Percentiles rank a stretch among this genome's conserved stretches.
Conservation (phyloP, 2,113 vertebrate genomes). For the Lampris megalopsis region DNA sequence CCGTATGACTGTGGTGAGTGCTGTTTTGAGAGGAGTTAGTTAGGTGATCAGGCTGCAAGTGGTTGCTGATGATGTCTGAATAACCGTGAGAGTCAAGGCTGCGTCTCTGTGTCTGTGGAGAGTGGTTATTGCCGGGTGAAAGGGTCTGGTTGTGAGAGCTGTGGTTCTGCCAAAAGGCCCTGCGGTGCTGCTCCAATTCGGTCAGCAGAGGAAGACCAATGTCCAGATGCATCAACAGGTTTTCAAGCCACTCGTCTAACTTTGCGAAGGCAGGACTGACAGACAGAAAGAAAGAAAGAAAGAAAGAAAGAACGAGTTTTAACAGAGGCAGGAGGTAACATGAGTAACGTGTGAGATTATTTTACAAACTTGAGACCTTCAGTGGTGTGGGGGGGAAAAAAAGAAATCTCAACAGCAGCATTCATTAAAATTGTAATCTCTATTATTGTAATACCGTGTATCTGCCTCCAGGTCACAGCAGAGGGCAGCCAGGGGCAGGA, state of each 20-base stretch:
- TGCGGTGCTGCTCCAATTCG: slow-evolving; percentile 88
- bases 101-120: neutral
- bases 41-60: neutral
- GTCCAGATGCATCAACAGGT: slow-evolving; percentile 90
- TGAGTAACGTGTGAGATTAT: neutral
- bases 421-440: neutral
- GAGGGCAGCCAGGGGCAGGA: slow-evolving; percentile 90
- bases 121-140: slow-evolving; percentile 42
- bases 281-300: slow-evolving; percentile 5
- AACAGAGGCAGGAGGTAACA: too few species aligned
- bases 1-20: slow-evolving; percentile 4
- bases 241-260: slow-evolving; percentile 92
- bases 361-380: neutral
- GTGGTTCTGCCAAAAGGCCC: slow-evolving; percentile 86
- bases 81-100: neutral
- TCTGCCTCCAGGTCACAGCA: slow-evolving; percentile 95
- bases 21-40: slow-evolving; percentile 2
- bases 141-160: slow-evolving; percentile 52
- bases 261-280: slow-evolving; percentile 84
- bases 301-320: too few species aligned
- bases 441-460: slow-evolving; percentile 83
- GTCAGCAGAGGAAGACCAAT: slow-evolving; percentile 88
- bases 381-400: neutral
- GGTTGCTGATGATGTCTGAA: slow-evolving; percentile 22
- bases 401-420: neutral